phyloP scores from a whole-genome alignment of 1,140 invertebrate species.

The Antheraea pernyi region DNA sequence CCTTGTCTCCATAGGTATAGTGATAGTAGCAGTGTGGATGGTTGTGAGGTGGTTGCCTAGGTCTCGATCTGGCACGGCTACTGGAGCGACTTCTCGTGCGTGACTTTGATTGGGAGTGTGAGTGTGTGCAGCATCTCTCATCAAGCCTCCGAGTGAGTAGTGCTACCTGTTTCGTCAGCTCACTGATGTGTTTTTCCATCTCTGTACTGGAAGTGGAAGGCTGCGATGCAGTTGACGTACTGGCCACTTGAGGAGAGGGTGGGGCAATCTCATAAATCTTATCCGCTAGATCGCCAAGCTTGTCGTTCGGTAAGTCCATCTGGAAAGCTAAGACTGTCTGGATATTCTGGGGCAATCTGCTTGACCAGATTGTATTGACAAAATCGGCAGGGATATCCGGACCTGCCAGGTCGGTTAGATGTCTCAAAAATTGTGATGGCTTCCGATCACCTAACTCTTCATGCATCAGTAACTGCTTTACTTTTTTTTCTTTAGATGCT shows the following conservation, averaged over 20 bases:
- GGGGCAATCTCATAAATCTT: conserved; percentile 3
- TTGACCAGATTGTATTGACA: neutral
- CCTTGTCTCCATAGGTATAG: neutral
- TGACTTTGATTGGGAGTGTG: neutral
- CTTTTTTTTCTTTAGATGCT: neutral
- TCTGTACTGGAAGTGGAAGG: neutral
- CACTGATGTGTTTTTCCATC: neutral
- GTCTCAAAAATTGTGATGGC: conserved; percentile 4
- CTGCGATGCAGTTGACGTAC: no score
- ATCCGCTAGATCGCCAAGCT: neutral
- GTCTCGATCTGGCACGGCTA: neutral
- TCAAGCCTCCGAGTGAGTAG: neutral
- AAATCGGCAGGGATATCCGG: neutral
- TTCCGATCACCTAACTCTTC: conserved; percentile 5
- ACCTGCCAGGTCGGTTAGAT: neutral
- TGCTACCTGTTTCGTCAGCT: neutral
- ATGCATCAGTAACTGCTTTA: neutral
- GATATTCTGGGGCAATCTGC: neutral
- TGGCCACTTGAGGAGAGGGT: neutral
- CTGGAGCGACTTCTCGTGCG: neutral
- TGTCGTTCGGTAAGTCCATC: neutral
- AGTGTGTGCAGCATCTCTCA: no score
- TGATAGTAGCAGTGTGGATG: conserved; percentile 10
- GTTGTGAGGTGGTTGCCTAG: neutral
- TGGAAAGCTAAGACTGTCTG: neutral